A percentile compares a stretch with the other conserved stretches of the same genome.
Evolutionary conservation across 2,888 invertebrate species (phyloP).

Genomic region (Mesoligia furuncula): DNA sequence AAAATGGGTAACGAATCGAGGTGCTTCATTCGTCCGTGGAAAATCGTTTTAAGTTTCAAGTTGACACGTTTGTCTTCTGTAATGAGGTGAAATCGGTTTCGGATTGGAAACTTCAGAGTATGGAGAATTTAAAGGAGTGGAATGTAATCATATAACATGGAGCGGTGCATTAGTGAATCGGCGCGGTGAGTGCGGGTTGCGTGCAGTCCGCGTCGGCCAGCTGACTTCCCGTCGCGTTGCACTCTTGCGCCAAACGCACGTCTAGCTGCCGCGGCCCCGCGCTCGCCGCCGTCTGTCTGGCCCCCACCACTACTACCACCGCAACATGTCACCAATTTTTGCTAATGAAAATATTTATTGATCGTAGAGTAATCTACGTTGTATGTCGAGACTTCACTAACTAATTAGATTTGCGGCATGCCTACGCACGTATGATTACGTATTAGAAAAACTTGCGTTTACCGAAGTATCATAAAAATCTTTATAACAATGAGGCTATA

Average conservation of each 20-base stretch:
- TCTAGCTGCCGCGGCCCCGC: conserved; percentile 61
- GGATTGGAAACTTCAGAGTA: conserved; percentile 72
- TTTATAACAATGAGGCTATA: conserved; percentile 48
- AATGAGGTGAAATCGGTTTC: conserved; percentile 72
- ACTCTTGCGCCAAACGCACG: conserved; percentile 78
- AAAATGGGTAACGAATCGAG: conserved; percentile 73
- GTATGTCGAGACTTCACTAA: conserved; percentile 33
- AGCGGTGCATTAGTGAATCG: conserved; percentile 59
- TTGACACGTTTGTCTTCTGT: conserved; percentile 74
- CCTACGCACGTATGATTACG: conserved; percentile 51
- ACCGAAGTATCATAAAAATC: conserved; percentile 42
- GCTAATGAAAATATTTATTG: conserved; percentile 59
- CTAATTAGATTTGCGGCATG: conserved; percentile 61
- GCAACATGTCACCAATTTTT: conserved; percentile 54
- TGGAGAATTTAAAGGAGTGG: conserved; percentile 57
- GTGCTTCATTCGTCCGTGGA: conserved; percentile 73
- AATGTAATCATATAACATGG: conserved; percentile 28
- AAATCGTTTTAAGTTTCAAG: conserved; percentile 77
- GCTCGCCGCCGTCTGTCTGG: conserved; percentile 58
- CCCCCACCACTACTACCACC: conserved; percentile 63
- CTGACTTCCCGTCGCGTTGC: conserved; percentile 80
- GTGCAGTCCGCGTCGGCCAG: conserved; percentile 71
- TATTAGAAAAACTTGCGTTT: conserved; percentile 44
- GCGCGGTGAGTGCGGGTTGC: conserved; percentile 48
- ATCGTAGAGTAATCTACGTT: conserved; percentile 44